Percentiles rank a stretch among this genome's conserved stretches.
Evolutionary conservation across 1,140 invertebrate species (phyloP).

Genomic region (Lepeophtheirus salmonis): DNA sequence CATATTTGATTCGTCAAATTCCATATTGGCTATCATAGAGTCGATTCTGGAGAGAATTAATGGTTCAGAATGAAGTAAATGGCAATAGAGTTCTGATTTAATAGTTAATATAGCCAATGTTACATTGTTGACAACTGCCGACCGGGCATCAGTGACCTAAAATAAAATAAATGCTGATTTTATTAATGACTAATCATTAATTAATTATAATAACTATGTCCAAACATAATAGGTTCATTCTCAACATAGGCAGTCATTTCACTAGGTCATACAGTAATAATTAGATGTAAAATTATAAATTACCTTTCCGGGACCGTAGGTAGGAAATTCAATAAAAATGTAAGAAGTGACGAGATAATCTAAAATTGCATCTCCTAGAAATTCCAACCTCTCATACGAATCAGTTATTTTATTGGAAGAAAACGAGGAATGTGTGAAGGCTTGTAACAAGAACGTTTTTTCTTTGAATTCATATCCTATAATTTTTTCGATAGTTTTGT

Average conservation of each 20-base stretch:
- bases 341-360: constrained; percentile 41
- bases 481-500: constrained; percentile 3
- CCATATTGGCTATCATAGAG: neutral
- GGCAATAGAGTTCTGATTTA: constrained; percentile 36
- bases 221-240: no score
- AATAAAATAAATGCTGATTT: no score
- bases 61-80: constrained; percentile 15
- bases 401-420: constrained; percentile 29
- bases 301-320: neutral
- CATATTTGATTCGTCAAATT: neutral
- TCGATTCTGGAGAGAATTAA: neutral
- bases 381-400: constrained; percentile 40
- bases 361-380: constrained; percentile 40
- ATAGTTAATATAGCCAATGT: constrained; percentile 39
- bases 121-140: constrained; percentile 41
- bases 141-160: constrained; percentile 26
- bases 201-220: no score
- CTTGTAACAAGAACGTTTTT: constrained; percentile 15
- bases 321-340: constrained; percentile 31
- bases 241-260: no score
- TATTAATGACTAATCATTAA: no score
- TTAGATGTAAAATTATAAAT: neutral
- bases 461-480: constrained; percentile 16
- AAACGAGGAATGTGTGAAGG: constrained; percentile 13
- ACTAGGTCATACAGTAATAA: neutral